phyloP scores from a whole-genome alignment of 2,888 invertebrate genomes.

The Lepidonotus clava region DNA sequence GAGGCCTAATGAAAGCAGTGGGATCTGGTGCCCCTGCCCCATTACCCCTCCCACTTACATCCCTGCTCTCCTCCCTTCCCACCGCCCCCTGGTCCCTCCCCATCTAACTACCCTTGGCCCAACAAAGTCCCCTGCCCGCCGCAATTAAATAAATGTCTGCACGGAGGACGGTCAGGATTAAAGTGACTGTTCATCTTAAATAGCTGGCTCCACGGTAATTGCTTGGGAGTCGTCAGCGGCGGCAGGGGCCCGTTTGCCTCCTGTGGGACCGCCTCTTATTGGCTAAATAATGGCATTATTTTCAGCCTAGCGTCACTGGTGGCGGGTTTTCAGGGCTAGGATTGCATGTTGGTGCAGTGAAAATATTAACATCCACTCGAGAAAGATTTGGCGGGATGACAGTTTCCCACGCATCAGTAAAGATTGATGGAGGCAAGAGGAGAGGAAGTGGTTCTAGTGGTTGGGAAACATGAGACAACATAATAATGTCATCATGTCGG shows the following conservation, averaged over 20 bases:
- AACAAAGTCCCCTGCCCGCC: neutral
- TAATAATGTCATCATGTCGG: slow-evolving; percentile 38
- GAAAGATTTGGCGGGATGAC: neutral
- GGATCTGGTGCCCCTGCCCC: neutral
- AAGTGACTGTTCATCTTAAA: slow-evolving; percentile 45
- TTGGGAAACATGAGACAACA: slow-evolving; percentile 21
- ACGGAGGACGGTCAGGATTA: neutral
- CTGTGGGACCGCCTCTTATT: slow-evolving; percentile 2
- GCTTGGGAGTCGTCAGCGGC: neutral
- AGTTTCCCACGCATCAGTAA: neutral
- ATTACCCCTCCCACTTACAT: neutral
- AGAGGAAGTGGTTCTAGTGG: slow-evolving; percentile 13
- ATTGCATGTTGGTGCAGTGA: slow-evolving; percentile 29
- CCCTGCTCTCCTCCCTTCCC: neutral
- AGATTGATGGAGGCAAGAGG: slow-evolving; percentile 28
- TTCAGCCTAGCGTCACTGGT: neutral
- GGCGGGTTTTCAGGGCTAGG: slow-evolving; percentile 2
- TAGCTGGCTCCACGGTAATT: slow-evolving; percentile 11
- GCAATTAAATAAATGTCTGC: slow-evolving; percentile 51
- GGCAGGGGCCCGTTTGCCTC: neutral
- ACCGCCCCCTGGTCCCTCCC: neutral
- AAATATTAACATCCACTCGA: slow-evolving; percentile 36
- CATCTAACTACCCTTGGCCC: neutral
- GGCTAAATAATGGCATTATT: slow-evolving; percentile 44
- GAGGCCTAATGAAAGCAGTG: neutral